phyloP scores from a whole-genome alignment of 1,140 invertebrate genomes.

The Aphis craccivora region DNA sequence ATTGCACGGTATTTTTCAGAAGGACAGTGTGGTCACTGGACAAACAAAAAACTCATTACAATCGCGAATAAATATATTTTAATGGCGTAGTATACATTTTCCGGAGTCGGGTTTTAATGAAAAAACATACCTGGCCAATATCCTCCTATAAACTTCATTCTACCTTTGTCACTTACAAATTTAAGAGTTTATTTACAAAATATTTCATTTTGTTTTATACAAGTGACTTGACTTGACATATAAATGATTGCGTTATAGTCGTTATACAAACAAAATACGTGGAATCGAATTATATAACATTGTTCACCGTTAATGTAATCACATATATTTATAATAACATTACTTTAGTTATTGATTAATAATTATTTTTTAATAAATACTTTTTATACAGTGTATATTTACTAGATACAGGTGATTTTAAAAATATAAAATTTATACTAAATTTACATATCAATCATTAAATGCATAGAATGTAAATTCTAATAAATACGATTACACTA shows the following conservation, averaged over 20 bases:
- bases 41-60: not conserved
- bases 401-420: too few species aligned
- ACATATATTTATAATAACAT: not conserved
- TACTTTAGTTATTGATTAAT: not conserved
- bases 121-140: not conserved
- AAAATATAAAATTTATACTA: not conserved
- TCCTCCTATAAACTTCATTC: not conserved
- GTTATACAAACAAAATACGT: not conserved
- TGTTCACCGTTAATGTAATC: not conserved
- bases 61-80: not conserved
- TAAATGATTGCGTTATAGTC: not conserved
- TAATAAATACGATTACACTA: too few species aligned
- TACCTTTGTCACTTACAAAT: not conserved
- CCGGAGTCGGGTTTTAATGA: not conserved
- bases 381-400: not conserved
- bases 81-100: not conserved
- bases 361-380: not conserved
- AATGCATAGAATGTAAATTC: not conserved
- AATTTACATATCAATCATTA: not conserved
- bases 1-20: too few species aligned
- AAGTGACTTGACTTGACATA: not conserved
- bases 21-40: not conserved
- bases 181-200: not conserved
- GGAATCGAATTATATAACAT: not conserved
- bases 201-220: not conserved